phyloP scores from a whole-genome alignment of 2,888 invertebrate genomes.

The Sericinus montela region DNA sequence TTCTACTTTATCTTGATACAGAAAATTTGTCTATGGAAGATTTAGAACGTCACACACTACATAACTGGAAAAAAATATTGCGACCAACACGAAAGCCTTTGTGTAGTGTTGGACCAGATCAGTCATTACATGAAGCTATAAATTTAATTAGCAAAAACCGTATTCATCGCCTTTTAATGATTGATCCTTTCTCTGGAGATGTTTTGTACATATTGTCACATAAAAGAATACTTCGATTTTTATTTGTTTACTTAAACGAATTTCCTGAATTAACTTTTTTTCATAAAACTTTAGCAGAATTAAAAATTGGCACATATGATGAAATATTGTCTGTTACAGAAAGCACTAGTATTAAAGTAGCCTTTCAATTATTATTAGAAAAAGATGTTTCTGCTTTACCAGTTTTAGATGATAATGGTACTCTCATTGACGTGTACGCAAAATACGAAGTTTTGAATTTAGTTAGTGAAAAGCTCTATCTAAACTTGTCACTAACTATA shows the following conservation, averaged over 20 bases:
- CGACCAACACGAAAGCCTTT: conserved; percentile 59
- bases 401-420: conserved; percentile 61
- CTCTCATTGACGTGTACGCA: conserved; percentile 66
- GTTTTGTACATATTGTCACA: conserved; percentile 70
- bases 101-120: conserved; percentile 63
- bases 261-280: conserved; percentile 73
- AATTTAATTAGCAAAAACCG: conserved; percentile 65
- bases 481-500: conserved; percentile 91
- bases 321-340: conserved; percentile 64
- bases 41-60: conserved; percentile 66
- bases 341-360: conserved; percentile 59
- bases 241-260: conserved; percentile 72
- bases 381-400: conserved; percentile 72
- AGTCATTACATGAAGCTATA: conserved; percentile 70
- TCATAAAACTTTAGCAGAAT: conserved; percentile 61
- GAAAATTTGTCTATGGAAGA: conserved; percentile 67
- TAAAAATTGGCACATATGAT: conserved; percentile 70
- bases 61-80: conserved; percentile 68
- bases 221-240: conserved; percentile 68
- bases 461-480: conserved; percentile 95
- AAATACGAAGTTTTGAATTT: conserved; percentile 83
- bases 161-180: conserved; percentile 65
- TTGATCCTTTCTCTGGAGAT: conserved; percentile 63
- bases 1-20: conserved; percentile 59
- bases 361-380: conserved; percentile 64